Percentiles rank a stretch among this genome's conserved stretches.
Conservation (phyloP, 2,888 invertebrate species). For the Rosalia funebris region DNA sequence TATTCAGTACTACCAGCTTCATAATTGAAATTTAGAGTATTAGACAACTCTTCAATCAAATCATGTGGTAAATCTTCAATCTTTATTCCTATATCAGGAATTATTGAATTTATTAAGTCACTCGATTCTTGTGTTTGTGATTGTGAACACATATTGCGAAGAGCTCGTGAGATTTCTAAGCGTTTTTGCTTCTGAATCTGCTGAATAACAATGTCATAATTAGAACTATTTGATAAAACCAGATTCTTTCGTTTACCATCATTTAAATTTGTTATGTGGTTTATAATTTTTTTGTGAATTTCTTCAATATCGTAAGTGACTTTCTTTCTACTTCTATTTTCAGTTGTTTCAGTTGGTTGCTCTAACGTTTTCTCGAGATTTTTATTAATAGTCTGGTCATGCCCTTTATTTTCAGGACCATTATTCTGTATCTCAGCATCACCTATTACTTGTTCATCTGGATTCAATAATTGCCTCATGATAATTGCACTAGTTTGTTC, state of each 20-base stretch:
- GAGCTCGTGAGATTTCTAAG: constrained; percentile 58
- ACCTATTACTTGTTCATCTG: constrained; percentile 19
- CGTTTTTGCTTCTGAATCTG: constrained; percentile 59
- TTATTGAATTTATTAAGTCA: constrained; percentile 57
- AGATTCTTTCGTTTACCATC: constrained; percentile 57
- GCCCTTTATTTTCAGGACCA: neutral
- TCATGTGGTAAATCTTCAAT: constrained; percentile 59
- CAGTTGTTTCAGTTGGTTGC: constrained; percentile 6
- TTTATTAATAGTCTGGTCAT: constrained; percentile 5
- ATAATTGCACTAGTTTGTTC: constrained; percentile 58
- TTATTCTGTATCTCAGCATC: constrained; percentile 3
- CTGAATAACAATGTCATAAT: constrained; percentile 57
- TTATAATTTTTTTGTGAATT: constrained; percentile 58
- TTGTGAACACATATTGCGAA: constrained; percentile 56
- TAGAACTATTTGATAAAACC: constrained; percentile 53
- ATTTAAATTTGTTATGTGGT: constrained; percentile 58
- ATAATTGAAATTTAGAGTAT: constrained; percentile 49
- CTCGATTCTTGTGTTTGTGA: constrained; percentile 45
- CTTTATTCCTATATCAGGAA: constrained; percentile 61
- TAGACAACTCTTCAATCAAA: constrained; percentile 56
- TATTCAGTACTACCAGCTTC: constrained; percentile 6
- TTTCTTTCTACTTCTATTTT: constrained; percentile 29
- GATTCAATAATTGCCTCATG: constrained; percentile 52
- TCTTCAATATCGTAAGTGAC: constrained; percentile 49
- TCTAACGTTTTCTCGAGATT: constrained; percentile 14